Evolutionary conservation across 1,140 invertebrate genomes (phyloP).

Genomic region (Doryteuthis pealeii): DNA sequence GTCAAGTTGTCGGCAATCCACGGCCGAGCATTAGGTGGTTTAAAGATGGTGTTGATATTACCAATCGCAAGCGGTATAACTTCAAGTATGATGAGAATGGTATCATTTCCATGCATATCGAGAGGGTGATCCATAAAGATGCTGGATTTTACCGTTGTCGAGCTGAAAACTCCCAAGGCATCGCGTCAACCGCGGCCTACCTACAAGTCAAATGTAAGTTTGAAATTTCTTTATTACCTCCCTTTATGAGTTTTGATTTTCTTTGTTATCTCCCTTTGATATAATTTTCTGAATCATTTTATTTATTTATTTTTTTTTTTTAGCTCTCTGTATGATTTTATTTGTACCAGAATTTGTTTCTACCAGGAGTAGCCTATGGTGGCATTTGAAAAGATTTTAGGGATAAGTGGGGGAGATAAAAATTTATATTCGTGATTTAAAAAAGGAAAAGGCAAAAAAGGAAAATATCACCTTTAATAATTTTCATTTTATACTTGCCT

Average conservation of each 20-base stretch:
- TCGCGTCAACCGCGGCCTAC: conserved; percentile 52
- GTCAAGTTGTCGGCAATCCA: conserved; percentile 52
- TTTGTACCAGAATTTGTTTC: no score
- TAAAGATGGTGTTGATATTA: conserved; percentile 55
- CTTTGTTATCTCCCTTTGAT: background rate
- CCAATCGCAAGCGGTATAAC: conserved; percentile 41
- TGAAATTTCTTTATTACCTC: background rate
- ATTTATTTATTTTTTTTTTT: no score
- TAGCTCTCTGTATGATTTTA: no score
- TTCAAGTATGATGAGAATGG: conserved; percentile 46
- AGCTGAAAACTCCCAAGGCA: conserved; percentile 54
- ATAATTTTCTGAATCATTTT: no score
- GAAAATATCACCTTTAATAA: no score
- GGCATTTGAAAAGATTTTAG: no score
- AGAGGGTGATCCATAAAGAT: conserved; percentile 43
- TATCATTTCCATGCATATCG: conserved; percentile 49
- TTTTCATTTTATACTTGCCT: no score
- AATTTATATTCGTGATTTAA: no score
- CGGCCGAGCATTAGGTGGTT: conserved; percentile 50
- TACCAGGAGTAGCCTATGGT: no score
- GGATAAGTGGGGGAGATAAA: no score
- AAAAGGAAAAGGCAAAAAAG: no score
- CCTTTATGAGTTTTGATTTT: background rate
- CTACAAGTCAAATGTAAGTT: conserved; percentile 49
- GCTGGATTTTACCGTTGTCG: conserved; percentile 48